Evolutionary conservation across 1,140 invertebrate species (phyloP).

Genomic region (Acromyrmex heyeri): DNA sequence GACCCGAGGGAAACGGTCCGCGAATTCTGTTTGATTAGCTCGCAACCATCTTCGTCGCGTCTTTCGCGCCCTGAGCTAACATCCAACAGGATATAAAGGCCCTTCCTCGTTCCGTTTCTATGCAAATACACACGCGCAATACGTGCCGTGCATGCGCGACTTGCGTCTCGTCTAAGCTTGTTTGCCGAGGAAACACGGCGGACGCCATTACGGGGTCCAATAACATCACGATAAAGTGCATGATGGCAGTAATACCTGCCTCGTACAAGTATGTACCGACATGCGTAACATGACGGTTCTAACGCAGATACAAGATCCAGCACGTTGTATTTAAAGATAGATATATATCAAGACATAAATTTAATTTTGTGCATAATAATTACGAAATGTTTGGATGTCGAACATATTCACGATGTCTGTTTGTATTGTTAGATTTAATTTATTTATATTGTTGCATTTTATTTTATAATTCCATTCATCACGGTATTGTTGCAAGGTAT

Average conservation of each 20-base stretch:
- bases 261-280: constrained; percentile 52
- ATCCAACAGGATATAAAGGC: constrained; percentile 58
- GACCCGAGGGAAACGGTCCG: constrained; percentile 24
- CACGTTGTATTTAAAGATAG: background rate
- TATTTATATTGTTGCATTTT: constrained; percentile 4
- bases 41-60: constrained; percentile 47
- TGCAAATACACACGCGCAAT: constrained; percentile 73
- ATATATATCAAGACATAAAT: background rate
- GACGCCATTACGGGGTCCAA: constrained; percentile 77
- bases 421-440: background rate
- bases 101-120: constrained; percentile 65
- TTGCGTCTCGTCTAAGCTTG: constrained; percentile 67
- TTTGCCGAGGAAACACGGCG: constrained; percentile 74
- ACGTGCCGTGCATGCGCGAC: constrained; percentile 63
- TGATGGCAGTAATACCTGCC: constrained; percentile 63
- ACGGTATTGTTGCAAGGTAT: background rate
- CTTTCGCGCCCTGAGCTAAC: constrained; percentile 43
- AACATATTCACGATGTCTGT: background rate
- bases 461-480: background rate
- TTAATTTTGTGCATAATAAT: background rate
- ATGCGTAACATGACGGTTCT: constrained; percentile 31
- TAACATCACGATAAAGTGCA: constrained; percentile 81
- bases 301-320: background rate
- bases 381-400: background rate
- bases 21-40: constrained; percentile 62